A percentile compares a stretch with the other conserved stretches of the same genome.
Conservation (phyloP, 2,113 vertebrate species). For the Caretta caretta region DNA sequence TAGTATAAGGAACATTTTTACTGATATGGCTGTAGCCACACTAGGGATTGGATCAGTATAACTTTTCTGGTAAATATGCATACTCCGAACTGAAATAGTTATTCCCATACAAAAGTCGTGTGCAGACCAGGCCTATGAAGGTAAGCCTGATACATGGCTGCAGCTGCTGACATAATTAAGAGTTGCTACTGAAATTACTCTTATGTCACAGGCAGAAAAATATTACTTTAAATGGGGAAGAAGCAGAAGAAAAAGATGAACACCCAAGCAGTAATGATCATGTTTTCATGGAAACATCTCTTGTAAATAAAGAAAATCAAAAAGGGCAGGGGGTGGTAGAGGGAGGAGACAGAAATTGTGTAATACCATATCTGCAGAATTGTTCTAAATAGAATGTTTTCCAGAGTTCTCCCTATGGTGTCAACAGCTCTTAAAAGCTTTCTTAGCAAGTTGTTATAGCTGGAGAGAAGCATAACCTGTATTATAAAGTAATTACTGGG, state of each 20-base stretch:
- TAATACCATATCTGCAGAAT: conserved; percentile 52
- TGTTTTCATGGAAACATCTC: not conserved
- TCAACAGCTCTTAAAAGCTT: conserved; percentile 41
- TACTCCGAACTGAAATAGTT: not conserved
- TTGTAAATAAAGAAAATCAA: conserved; percentile 47
- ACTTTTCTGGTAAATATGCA: not conserved
- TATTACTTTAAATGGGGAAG: conserved; percentile 10
- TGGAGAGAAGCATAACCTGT: conserved; percentile 28
- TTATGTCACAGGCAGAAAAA: not conserved
- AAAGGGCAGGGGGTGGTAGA: not conserved
- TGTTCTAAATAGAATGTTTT: conserved; percentile 45
- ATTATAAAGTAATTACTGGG: conserved; percentile 31
- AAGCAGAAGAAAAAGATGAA: not conserved
- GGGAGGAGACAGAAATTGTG: conserved; percentile 15
- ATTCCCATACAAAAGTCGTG: not conserved
- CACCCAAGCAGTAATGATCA: not conserved
- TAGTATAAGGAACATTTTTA: not conserved
- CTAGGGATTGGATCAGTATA: not conserved
- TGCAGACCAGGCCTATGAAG: not conserved
- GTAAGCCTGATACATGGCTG: not conserved
- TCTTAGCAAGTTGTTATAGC: conserved; percentile 40
- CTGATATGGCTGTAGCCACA: not conserved
- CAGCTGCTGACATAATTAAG: not conserved
- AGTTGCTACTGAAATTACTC: not conserved
- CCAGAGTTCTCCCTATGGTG: conserved; percentile 47